phyloP scores from a whole-genome alignment of 1,140 invertebrate species.

The Aphelenchoides fujianensis region DNA sequence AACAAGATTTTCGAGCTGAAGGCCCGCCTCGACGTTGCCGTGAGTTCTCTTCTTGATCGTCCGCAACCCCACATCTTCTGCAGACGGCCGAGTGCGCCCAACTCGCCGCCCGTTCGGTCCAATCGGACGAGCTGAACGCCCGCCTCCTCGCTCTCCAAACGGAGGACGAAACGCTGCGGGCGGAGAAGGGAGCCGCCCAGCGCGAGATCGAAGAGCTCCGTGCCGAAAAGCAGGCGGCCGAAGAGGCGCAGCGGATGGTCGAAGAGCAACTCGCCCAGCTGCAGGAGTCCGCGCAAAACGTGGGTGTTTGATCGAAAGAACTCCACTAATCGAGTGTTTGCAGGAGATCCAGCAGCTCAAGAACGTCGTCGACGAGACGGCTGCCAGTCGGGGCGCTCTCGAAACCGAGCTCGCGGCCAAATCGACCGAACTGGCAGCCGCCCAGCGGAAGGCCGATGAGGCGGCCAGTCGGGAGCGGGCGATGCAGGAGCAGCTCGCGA shows the following conservation, averaged over 20 bases:
- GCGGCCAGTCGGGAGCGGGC: not conserved
- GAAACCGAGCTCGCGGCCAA: not conserved
- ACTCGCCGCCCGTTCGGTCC: slow-evolving; percentile 17
- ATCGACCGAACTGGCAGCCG: not conserved
- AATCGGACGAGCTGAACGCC: slow-evolving; percentile 22
- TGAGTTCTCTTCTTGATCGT: slow-evolving; percentile 15
- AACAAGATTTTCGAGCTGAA: slow-evolving; percentile 96
- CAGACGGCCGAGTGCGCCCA: slow-evolving; percentile 19
- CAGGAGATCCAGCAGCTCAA: not conserved
- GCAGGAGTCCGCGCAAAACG: not conserved
- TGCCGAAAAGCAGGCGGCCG: slow-evolving; percentile 15
- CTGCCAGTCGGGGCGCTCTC: not conserved
- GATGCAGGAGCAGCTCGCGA: slow-evolving; percentile 50
- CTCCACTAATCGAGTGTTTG: not conserved
- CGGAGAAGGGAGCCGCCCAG: not conserved
- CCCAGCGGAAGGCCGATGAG: not conserved
- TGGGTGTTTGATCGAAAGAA: too few species aligned
- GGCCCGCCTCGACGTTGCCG: slow-evolving; percentile 78
- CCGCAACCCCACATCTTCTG: not conserved
- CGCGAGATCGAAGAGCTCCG: not conserved
- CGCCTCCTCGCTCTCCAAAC: not conserved
- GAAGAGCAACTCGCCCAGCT: not conserved
- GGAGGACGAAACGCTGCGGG: not conserved
- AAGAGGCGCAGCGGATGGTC: not conserved
- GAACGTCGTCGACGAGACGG: not conserved